A percentile compares a stretch with the other conserved stretches of the same genome.
Conservation (phyloP, 2,113 vertebrate genomes). For the Pachycephala philippinensis region DNA sequence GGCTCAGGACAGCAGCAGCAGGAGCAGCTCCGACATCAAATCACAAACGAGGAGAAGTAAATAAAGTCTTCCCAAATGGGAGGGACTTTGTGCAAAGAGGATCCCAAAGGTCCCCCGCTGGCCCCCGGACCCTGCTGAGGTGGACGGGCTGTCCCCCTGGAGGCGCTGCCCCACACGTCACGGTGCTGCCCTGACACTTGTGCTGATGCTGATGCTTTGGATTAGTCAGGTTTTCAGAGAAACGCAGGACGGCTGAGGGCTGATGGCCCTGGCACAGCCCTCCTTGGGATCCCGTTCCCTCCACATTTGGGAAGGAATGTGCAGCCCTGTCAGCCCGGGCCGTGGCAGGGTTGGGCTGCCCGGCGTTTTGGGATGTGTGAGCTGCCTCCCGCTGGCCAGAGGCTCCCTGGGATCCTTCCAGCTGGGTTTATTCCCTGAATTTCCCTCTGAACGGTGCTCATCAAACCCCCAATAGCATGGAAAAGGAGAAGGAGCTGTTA, state of each 20-base stretch:
- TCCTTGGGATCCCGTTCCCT: background rate
- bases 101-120: background rate
- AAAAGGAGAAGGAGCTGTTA: background rate
- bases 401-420: background rate
- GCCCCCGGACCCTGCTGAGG: background rate
- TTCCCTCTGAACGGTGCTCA: background rate
- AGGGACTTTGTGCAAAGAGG: background rate
- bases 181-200: too few species aligned
- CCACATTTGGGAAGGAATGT: background rate
- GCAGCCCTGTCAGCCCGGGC: background rate
- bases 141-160: rapidly evolving
- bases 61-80: background rate
- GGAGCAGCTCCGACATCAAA: background rate
- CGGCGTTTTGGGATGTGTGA: rapidly evolving
- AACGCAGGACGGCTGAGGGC: background rate
- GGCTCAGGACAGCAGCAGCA: background rate
- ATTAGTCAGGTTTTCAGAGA: background rate
- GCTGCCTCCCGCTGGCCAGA: background rate
- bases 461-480: rapidly evolving
- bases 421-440: background rate
- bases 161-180: background rate
- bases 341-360: background rate
- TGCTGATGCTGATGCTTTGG: rapidly evolving
- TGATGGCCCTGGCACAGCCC: background rate
- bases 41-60: rapidly evolving